Conservation (phyloP, 2,797 vertebrate species). For the Enteromius afrohamiltoni region DNA sequence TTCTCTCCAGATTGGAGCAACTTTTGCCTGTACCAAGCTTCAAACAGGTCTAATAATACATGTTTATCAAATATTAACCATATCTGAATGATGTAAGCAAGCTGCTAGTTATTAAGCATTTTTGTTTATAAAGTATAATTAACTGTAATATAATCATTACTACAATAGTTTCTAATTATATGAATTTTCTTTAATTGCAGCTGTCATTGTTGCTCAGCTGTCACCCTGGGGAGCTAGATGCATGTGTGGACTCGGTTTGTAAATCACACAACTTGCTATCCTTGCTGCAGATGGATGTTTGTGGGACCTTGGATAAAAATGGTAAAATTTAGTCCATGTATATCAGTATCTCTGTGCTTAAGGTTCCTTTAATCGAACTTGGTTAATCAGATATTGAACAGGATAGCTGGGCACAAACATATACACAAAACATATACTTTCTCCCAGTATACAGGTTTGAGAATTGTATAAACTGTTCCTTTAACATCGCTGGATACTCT, state of each 20-base stretch:
- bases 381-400: slow-evolving; percentile 6
- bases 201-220: slow-evolving; percentile 53
- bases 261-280: slow-evolving; percentile 52
- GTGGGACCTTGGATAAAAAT: slow-evolving; percentile 57
- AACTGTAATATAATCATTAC: background rate
- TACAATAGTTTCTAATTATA: background rate
- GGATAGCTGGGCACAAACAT: background rate
- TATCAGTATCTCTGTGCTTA: background rate
- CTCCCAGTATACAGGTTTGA: background rate
- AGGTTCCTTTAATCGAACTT: background rate
- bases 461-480: background rate
- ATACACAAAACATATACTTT: background rate
- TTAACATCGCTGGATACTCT: background rate
- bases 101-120: background rate
- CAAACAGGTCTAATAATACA: slow-evolving; percentile 54
- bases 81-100: background rate
- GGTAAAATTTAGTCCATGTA: slow-evolving; percentile 41
- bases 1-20: slow-evolving; percentile 61
- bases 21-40: slow-evolving; percentile 59
- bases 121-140: background rate
- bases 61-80: background rate
- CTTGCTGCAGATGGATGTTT: slow-evolving; percentile 53
- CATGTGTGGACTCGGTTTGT: slow-evolving; percentile 58
- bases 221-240: slow-evolving; percentile 50
- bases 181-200: slow-evolving; percentile 23